A percentile compares a stretch with the other conserved stretches of the same genome.
These are phyloP conservation scores for Drosophila pallidifrons DNA, from an alignment of 1,140 invertebrate genomes.

Conservation along the genomic window DNA sequence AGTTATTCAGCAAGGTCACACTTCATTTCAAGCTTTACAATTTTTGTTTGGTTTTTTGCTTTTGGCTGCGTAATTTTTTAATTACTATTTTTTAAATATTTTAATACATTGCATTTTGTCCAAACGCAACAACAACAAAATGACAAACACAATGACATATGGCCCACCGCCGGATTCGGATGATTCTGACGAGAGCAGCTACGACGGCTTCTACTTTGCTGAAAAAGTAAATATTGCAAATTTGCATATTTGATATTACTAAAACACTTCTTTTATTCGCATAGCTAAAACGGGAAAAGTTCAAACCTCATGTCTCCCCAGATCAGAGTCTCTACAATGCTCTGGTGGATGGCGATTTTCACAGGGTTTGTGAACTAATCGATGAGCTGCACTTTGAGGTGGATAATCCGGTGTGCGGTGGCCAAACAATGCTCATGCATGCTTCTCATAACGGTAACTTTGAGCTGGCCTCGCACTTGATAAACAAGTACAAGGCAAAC, in stretches of 20 bases:
- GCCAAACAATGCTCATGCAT: slow-evolving; percentile 58
- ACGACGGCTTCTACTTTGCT: slow-evolving; percentile 79
- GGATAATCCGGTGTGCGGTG: slow-evolving; percentile 33
- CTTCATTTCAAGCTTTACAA: slow-evolving; percentile 29
- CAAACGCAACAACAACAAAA: slow-evolving; percentile 14
- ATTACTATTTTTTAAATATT: slow-evolving; percentile 19
- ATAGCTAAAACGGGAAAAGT: slow-evolving; percentile 39
- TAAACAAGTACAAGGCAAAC: slow-evolving; percentile 56
- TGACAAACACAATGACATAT: slow-evolving; percentile 33
- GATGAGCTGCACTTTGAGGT: slow-evolving; percentile 38
- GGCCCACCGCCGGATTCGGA: slow-evolving; percentile 65
- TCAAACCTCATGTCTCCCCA: slow-evolving; percentile 19
- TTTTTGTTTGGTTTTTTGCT: slow-evolving; percentile 55
- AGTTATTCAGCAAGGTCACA: slow-evolving; percentile 14
- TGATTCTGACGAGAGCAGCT: slow-evolving; percentile 73
- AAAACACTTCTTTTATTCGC: not conserved
- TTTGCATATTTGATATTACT: not conserved
- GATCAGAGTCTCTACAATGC: slow-evolving; percentile 57
- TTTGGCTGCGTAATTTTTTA: slow-evolving; percentile 46
- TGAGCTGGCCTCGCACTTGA: slow-evolving; percentile 58
- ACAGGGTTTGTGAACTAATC: slow-evolving; percentile 53
- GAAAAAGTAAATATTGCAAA: slow-evolving; percentile 30
- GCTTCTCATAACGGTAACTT: slow-evolving; percentile 65
- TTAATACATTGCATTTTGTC: slow-evolving; percentile 15
- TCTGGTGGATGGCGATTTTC: slow-evolving; percentile 37